Conservation (phyloP, 2,888 invertebrate species). For the Amiota mariae region DNA sequence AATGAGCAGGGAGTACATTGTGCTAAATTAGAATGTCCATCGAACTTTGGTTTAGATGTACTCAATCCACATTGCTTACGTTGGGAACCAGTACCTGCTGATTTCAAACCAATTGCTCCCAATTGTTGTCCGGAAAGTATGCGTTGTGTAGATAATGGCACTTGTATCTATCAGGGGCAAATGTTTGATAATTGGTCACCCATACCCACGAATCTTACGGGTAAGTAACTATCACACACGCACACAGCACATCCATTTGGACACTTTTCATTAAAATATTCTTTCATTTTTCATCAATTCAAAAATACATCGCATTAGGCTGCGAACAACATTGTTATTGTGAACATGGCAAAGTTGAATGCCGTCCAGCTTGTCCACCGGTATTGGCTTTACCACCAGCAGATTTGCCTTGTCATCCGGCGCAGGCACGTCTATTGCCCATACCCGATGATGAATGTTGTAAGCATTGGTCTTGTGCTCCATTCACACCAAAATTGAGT, state of each 20-base stretch:
- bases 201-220: conserved; percentile 83
- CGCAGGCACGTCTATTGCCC: conserved; percentile 78
- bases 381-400: conserved; percentile 85
- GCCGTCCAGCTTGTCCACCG: conserved; percentile 86
- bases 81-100: conserved; percentile 87
- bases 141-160: conserved; percentile 86
- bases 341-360: conserved; percentile 89
- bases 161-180: conserved; percentile 83
- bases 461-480: conserved; percentile 82
- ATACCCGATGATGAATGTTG: conserved; percentile 89
- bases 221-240: conserved; percentile 51
- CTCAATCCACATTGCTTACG: conserved; percentile 87
- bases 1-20: conserved; percentile 82
- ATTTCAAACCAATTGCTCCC: conserved; percentile 82
- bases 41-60: conserved; percentile 88
- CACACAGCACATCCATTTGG: conserved; percentile 6
- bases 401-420: conserved; percentile 81
- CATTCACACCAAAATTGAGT: conserved; percentile 67
- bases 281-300: background rate
- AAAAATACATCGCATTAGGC: background rate
- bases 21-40: conserved; percentile 86
- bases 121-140: conserved; percentile 88
- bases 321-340: conserved; percentile 85
- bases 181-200: conserved; percentile 83
- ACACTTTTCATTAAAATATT: conserved; percentile 17